phyloP scores from a whole-genome alignment of 1,140 invertebrate genomes.

The Palaemon carinicauda region DNA sequence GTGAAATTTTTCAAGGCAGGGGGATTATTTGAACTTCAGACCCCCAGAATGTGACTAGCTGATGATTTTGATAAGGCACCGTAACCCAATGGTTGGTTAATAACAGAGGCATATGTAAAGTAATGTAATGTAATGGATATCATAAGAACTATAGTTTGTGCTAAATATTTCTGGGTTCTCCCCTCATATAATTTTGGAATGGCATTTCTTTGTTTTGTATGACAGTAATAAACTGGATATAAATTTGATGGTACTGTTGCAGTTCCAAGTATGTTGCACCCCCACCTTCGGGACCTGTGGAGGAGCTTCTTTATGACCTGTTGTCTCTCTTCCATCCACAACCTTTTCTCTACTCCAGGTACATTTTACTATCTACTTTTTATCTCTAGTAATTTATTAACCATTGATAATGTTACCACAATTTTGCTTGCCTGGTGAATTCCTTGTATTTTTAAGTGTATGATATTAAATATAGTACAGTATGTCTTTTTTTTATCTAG shows the following conservation, averaged over 20 bases:
- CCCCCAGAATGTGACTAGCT: too few relatives aligned
- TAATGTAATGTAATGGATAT: not conserved
- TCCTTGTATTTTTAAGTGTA: too few relatives aligned
- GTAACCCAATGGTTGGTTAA: too few relatives aligned
- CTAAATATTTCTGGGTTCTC: not conserved
- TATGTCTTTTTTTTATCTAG: too few relatives aligned
- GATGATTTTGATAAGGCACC: too few relatives aligned
- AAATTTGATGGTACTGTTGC: not conserved
- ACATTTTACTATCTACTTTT: not conserved
- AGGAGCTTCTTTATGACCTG: conserved; percentile 22
- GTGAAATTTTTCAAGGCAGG: too few relatives aligned
- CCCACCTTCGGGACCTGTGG: conserved; percentile 25
- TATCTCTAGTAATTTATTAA: not conserved
- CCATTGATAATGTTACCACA: not conserved
- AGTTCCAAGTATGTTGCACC: conserved; percentile 27
- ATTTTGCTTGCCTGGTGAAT: too few relatives aligned
- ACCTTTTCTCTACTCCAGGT: conserved; percentile 45
- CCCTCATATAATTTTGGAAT: not conserved
- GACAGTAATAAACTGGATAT: too few relatives aligned
- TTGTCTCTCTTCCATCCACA: conserved; percentile 41
- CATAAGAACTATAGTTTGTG: not conserved
- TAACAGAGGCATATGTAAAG: too few relatives aligned
- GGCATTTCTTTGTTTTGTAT: too few relatives aligned
- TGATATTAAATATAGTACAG: too few relatives aligned
- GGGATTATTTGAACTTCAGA: too few relatives aligned